phyloP scores from a whole-genome alignment of 35 echinoderm and acorn worm species.

The Heliocidaris tuberculata region DNA sequence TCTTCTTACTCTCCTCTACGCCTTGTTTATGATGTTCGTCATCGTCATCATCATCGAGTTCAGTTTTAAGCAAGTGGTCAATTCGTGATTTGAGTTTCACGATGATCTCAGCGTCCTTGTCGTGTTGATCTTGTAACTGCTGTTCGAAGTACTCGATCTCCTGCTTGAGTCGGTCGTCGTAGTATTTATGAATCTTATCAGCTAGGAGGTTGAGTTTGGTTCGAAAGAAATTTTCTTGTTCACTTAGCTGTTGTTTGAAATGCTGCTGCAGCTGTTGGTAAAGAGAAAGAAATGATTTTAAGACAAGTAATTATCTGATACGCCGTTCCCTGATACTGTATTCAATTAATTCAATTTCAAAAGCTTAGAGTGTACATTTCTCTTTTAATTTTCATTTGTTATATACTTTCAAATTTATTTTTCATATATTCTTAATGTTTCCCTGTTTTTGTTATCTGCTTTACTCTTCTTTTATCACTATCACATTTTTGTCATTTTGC shows the following conservation, averaged over 20 bases:
- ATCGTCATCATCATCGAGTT: constrained; percentile 32
- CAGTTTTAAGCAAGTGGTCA: constrained; percentile 16
- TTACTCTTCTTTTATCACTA: too few relatives aligned
- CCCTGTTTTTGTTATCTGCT: too few relatives aligned
- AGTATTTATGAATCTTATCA: constrained; percentile 71
- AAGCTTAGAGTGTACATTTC: neutral
- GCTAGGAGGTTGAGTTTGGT: constrained; percentile 63
- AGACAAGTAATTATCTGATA: neutral
- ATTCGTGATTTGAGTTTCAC: constrained; percentile 45
- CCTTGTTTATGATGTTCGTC: neutral
- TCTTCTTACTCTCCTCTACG: neutral
- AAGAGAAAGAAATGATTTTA: neutral
- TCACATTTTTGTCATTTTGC: too few relatives aligned
- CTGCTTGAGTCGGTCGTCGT: constrained; percentile 76
- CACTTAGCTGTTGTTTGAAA: neutral
- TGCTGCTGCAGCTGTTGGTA: neutral
- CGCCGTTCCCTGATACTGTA: neutral
- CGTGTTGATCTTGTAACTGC: constrained; percentile 73
- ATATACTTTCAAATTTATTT: too few relatives aligned
- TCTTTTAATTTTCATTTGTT: too few relatives aligned
- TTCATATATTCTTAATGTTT: too few relatives aligned
- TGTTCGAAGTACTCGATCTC: constrained; percentile 84
- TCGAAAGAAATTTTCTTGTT: constrained; percentile 59
- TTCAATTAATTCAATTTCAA: neutral
- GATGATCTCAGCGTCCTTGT: constrained; percentile 60